phyloP scores from a whole-genome alignment of 2,797 vertebrate genomes.

The Gambusia yucatana region DNA sequence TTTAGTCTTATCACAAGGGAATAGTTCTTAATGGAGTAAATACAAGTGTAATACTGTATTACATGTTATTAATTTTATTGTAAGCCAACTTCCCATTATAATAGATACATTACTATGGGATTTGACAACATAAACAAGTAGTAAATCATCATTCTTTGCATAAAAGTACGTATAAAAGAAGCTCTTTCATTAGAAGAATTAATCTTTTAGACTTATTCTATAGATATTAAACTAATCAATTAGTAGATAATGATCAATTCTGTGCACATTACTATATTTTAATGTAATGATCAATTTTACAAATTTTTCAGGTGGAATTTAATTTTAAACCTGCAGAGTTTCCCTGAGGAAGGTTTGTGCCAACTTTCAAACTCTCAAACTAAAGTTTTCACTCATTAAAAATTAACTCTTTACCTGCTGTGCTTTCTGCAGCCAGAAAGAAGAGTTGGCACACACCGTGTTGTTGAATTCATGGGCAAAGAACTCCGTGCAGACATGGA shows the following conservation, averaged over 20 bases:
- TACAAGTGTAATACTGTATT: not conserved
- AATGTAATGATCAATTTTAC: not conserved
- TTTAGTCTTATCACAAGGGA: not conserved
- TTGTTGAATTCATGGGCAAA: slow-evolving; percentile 88
- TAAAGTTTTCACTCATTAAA: slow-evolving; percentile 7
- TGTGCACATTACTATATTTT: not conserved
- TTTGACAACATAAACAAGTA: too few species aligned
- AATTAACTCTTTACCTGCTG: slow-evolving; percentile 73
- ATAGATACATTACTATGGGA: too few species aligned
- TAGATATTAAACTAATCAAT: not conserved
- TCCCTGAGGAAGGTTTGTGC: not conserved
- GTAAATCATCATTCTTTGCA: not conserved
- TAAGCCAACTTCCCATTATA: not conserved
- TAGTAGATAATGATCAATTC: not conserved
- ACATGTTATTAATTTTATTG: not conserved
- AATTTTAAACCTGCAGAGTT: not conserved
- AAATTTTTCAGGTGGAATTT: not conserved
- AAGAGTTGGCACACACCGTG: slow-evolving; percentile 87
- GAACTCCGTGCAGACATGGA: slow-evolving; percentile 88
- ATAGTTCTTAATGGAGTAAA: not conserved
- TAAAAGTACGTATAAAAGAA: not conserved
- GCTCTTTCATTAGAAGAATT: not conserved
- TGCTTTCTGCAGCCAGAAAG: slow-evolving; percentile 83
- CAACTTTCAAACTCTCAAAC: slow-evolving; percentile 7
- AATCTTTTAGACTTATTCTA: too few species aligned